A percentile compares a stretch with the other conserved stretches of the same genome.
Conservation (phyloP, 2,797 vertebrate species). For the Sorex maritimensis region DNA sequence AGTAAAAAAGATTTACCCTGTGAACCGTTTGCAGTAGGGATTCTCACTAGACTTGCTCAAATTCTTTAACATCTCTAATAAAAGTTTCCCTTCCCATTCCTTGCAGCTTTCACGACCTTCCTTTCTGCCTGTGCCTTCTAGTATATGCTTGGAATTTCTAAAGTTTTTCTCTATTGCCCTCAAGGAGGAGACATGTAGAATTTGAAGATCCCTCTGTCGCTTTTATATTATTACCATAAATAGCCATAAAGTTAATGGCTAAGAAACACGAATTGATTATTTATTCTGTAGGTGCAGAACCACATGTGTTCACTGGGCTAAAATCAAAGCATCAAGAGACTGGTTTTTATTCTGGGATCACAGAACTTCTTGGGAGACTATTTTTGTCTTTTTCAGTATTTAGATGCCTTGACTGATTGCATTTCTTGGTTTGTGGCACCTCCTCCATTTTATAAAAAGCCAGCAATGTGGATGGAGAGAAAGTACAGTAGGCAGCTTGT, state of each 20-base stretch:
- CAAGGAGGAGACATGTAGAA: constrained; percentile 52
- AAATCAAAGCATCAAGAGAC: background rate
- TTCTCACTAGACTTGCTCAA: constrained; percentile 52
- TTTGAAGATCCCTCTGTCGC: background rate
- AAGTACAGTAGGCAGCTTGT: too few relatives aligned
- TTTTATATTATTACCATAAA: constrained; percentile 8
- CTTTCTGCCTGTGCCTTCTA: background rate
- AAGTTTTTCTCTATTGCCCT: background rate
- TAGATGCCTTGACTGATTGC: too few relatives aligned
- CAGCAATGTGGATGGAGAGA: too few relatives aligned
- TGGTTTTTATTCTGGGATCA: background rate
- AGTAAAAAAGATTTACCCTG: background rate
- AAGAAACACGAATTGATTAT: constrained; percentile 1
- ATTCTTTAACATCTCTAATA: constrained; percentile 11
- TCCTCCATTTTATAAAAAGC: background rate
- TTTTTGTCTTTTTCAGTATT: background rate
- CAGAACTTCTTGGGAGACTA: background rate
- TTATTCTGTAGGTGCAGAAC: constrained; percentile 11
- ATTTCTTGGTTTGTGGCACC: background rate
- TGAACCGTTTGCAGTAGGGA: background rate
- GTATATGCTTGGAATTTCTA: background rate
- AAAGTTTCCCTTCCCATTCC: background rate
- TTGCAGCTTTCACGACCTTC: background rate
- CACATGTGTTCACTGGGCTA: background rate
- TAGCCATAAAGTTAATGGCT: background rate